These are phyloP conservation scores for Chrysolina americana DNA, from an alignment of 2,888 invertebrate species.

Conservation along the genomic window DNA sequence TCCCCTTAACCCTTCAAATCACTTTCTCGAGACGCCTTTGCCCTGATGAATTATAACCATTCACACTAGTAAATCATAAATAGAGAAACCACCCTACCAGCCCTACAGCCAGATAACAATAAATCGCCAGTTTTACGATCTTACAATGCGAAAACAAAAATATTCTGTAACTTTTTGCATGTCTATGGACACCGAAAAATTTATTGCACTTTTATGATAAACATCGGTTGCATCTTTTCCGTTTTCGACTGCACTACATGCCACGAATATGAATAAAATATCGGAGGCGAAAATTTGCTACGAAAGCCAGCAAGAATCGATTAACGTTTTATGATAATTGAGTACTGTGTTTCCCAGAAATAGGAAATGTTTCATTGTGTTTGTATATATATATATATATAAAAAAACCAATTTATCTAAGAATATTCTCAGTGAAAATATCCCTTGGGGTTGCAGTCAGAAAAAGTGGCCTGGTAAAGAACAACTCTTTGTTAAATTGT, in stretches of 20 bases:
- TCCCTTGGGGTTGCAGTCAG: too few species aligned
- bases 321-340: not conserved
- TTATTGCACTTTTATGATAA: slow-evolving; percentile 35
- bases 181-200: slow-evolving; percentile 29
- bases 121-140: slow-evolving; percentile 47
- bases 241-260: not conserved
- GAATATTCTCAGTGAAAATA: too few species aligned
- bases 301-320: not conserved
- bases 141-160: slow-evolving; percentile 39
- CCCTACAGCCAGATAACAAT: slow-evolving; percentile 45
- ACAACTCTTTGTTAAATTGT: too few species aligned
- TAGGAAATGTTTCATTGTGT: too few species aligned
- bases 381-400: too few species aligned
- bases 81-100: slow-evolving; percentile 35
- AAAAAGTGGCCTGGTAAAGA: too few species aligned
- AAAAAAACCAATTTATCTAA: too few species aligned
- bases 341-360: not conserved
- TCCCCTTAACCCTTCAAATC: too few species aligned
- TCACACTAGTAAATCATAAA: slow-evolving; percentile 40
- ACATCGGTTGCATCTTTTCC: slow-evolving; percentile 20
- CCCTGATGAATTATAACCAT: not conserved
- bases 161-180: slow-evolving; percentile 32
- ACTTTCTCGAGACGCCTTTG: not conserved
- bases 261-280: not conserved
- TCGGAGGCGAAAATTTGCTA: not conserved